These are phyloP conservation scores for Cirrhinus mrigala DNA, from an alignment of 2,797 vertebrate species.

Conservation along the genomic window DNA sequence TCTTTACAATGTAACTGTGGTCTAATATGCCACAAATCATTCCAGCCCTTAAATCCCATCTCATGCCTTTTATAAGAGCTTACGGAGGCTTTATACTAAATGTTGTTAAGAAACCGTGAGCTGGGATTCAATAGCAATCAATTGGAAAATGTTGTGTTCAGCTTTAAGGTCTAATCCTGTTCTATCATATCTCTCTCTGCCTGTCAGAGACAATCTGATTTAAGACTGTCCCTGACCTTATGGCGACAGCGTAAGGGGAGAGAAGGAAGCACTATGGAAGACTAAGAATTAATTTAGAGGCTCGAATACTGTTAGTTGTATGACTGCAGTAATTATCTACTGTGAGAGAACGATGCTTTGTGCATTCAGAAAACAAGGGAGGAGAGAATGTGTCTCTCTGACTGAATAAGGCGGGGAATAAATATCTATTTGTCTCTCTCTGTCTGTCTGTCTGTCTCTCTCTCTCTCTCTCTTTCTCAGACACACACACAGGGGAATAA, in stretches of 20 bases:
- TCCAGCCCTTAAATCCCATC: conserved; percentile 29
- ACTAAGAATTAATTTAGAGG: conserved; percentile 64
- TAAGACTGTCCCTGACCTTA: conserved; percentile 51
- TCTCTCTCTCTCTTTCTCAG: too few relatives aligned
- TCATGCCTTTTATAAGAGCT: conserved; percentile 24
- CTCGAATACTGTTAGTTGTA: conserved; percentile 67
- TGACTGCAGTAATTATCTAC: conserved; percentile 63
- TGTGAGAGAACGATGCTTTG: conserved; percentile 60
- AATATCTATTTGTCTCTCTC: background rate
- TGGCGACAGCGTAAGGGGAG: conserved; percentile 3
- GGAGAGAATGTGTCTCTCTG: conserved; percentile 50
- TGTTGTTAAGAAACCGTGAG: conserved; percentile 29
- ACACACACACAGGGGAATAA: conserved; percentile 20
- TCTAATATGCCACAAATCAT: conserved; percentile 23
- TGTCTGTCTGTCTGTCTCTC: background rate
- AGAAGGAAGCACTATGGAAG: conserved; percentile 59
- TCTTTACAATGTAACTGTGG: background rate
- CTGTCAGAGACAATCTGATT: conserved; percentile 48
- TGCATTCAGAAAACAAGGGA: conserved; percentile 62
- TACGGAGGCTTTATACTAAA: conserved; percentile 24
- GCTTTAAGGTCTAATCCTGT: conserved; percentile 54
- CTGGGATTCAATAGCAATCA: conserved; percentile 46
- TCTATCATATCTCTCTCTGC: conserved; percentile 35
- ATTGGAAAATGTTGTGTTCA: conserved; percentile 35
- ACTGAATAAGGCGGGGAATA: conserved; percentile 32